Conservation (phyloP, 2,113 vertebrate genomes). For the Ranitomeya imitator region DNA sequence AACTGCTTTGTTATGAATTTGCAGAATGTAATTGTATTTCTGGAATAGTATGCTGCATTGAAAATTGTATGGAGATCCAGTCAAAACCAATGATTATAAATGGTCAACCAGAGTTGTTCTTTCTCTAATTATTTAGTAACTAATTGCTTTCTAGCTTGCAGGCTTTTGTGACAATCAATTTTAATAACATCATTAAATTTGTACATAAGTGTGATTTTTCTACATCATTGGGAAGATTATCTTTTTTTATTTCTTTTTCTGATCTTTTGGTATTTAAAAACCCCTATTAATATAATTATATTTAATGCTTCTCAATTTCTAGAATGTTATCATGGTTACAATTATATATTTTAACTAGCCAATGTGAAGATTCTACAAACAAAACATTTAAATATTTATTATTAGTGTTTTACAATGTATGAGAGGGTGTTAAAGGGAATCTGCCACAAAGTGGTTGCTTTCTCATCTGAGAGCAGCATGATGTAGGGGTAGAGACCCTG, state of each 20-base stretch:
- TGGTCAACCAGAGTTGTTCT: slow-evolving; percentile 29
- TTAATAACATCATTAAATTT: slow-evolving; percentile 33
- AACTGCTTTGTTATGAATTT: not conserved
- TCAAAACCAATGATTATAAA: slow-evolving; percentile 50
- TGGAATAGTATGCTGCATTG: not conserved
- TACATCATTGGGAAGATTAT: not conserved
- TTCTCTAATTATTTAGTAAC: slow-evolving; percentile 60
- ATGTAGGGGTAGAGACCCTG: no score
- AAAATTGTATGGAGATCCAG: slow-evolving; percentile 53
- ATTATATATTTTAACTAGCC: not conserved
- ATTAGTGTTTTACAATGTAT: not conserved
- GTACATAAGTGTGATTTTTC: slow-evolving; percentile 43
- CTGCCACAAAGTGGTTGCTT: no score
- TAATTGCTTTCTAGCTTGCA: slow-evolving; percentile 39
- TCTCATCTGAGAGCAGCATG: no score
- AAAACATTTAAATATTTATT: not conserved
- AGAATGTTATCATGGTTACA: not conserved
- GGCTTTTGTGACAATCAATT: slow-evolving; percentile 6
- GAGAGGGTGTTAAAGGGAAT: not conserved
- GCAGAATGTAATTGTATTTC: slow-evolving; percentile 44
- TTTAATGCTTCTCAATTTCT: slow-evolving; percentile 32
- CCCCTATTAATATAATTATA: slow-evolving; percentile 44
- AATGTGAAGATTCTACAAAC: not conserved
- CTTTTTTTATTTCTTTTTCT: not conserved
- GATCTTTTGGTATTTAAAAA: not conserved